A percentile compares a stretch with the other conserved stretches of the same genome.
Evolutionary conservation across 2,113 vertebrate species (phyloP).

Genomic region (Haplochromis vanheusdeni): DNA sequence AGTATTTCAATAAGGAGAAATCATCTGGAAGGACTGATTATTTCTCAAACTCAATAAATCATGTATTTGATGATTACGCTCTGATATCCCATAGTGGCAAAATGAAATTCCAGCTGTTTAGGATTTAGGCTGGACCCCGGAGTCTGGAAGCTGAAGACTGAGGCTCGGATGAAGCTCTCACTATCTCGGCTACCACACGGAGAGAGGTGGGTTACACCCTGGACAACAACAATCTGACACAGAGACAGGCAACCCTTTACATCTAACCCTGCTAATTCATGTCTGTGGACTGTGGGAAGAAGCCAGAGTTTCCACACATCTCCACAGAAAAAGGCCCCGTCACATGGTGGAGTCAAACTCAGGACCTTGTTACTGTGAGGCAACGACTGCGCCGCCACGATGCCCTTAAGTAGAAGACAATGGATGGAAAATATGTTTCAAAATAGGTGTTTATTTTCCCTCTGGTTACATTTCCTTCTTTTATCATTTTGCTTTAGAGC

Average conservation of each 20-base stretch:
- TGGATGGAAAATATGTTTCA: background rate
- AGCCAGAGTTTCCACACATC: background rate
- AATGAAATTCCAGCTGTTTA: accelerated
- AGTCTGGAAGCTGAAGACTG: background rate
- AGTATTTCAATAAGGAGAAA: background rate
- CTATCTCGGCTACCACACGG: accelerated
- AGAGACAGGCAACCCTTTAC: background rate
- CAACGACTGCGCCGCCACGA: accelerated
- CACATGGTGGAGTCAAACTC: background rate
- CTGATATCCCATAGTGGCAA: background rate
- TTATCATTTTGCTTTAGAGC: background rate
- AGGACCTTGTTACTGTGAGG: background rate
- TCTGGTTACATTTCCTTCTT: background rate
- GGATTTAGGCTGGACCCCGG: background rate
- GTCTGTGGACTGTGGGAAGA: background rate
- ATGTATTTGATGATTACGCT: background rate
- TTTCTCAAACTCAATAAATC: background rate
- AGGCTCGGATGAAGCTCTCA: accelerated
- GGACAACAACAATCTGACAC: background rate
- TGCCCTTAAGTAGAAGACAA: background rate
- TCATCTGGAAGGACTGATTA: background rate
- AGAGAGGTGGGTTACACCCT: background rate
- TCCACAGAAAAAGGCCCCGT: accelerated
- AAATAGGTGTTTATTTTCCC: background rate
- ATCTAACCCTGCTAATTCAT: background rate